Conservation (phyloP, 2,888 invertebrate genomes). For the Lasioglossum zephyrum region DNA sequence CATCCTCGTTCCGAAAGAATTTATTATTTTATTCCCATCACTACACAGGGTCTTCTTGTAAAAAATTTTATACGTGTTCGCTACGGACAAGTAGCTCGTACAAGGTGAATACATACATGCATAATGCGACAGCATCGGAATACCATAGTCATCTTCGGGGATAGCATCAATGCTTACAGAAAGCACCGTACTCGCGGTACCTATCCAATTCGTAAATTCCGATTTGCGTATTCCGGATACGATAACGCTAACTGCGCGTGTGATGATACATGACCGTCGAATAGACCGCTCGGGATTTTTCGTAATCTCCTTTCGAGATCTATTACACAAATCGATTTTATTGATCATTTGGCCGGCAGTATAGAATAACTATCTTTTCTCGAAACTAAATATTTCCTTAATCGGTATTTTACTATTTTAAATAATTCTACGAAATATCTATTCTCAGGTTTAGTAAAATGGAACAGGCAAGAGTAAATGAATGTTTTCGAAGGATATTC, state of each 20-base stretch:
- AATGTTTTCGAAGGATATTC: not conserved
- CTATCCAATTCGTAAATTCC: constrained; percentile 48
- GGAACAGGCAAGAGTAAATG: not conserved
- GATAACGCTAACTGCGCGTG: constrained; percentile 29
- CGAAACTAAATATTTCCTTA: not conserved
- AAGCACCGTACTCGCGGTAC: not conserved
- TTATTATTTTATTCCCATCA: not conserved
- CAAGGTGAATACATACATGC: not conserved
- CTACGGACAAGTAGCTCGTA: constrained; percentile 4
- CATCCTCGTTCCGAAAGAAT: not conserved
- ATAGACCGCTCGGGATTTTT: constrained; percentile 35
- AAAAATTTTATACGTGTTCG: not conserved
- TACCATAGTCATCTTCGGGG: constrained; percentile 34
- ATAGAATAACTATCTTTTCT: not conserved
- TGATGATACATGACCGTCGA: constrained; percentile 44
- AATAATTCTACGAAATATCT: not conserved
- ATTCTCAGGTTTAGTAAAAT: not conserved
- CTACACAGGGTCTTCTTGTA: not conserved
- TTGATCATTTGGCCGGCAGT: constrained; percentile 10
- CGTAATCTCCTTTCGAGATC: constrained; percentile 28
- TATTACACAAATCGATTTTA: not conserved
- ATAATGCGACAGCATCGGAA: constrained; percentile 13
- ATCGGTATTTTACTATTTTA: not conserved
- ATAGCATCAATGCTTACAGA: not conserved
- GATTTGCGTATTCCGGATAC: constrained; percentile 45